Evolutionary conservation across 2,888 invertebrate species (phyloP), one percentile per base, ranked within the genome.

Genomic region (Trisateles emortualis): DNA sequence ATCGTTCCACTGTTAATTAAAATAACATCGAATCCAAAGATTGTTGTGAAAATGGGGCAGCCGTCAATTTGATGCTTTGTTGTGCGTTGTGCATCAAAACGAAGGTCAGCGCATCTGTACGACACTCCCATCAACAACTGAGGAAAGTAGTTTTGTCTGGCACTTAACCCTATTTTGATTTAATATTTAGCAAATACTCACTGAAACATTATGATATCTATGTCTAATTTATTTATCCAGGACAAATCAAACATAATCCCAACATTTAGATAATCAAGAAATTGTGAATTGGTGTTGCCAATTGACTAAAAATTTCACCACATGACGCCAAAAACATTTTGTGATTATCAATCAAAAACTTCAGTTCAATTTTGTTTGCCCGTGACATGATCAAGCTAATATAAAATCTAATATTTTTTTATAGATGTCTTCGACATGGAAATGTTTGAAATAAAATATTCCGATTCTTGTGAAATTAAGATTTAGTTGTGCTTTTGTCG

Each of bases 61-160:
- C 91, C 92, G 93, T 93, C 93, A 93, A 92, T 92, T 92, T 93
- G 93, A 93, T 93, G 93, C 93, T 93, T 93, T 93, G 93, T 93
- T 93, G 93, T 93, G 93, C 93, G 93, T 93, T 93, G 93, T 93
- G 93, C 93, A 93, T 93, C 93, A 87, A 91, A 88, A 90, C 93
- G 93, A 93, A 92, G 93, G 93, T 92, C 93, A 92, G 90, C 91
- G 92, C 91, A 91, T 92, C 91, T 87, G 79, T 80, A 83, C 88
- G 88, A 87, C 90, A 92, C 92, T 92, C 90, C 89, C 88, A 86
- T 75, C 74, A 75, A 71, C 79, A 76, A 74, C 65, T 63, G 61
- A 63, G 66, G 74, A 79, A 78, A 72, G 66, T 70, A 74, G 55
- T 76, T 66, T n/a, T 60, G 55, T 55, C 56, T 57, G 64, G 59